Base-by-base conservation (phyloP, 1,140 invertebrate species). In the Homalodisca vitripennis region DNA sequence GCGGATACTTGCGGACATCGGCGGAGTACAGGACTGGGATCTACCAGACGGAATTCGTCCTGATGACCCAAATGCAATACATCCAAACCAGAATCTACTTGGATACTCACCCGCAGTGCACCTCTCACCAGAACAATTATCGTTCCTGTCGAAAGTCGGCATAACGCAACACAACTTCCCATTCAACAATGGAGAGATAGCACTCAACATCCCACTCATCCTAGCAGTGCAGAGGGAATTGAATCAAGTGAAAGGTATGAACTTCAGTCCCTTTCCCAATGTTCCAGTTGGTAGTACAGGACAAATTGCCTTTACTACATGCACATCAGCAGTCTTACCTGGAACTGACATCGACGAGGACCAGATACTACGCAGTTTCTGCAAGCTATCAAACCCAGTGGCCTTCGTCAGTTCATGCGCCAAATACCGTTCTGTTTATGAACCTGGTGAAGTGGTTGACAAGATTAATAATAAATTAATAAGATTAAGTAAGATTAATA, bases 131-230 rank as follows among this genome's bases (percentile, higher is more conserved):
- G 48, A 53, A 22, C 48, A 53, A 22, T 22, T 17, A 53, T 6
- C 48, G 48, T 53, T 22, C 48, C 48, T 53, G 48, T 53, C 48
- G 48, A 53, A 53, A 22, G 48, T 53, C 48, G 48, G 48, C 48
- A 53, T 53, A 12, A 53, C 48, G 48, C 48, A 53, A 12, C 6
- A 53, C 20, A 6, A 53, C 6, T 53, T 53, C 22, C 12, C 22
- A 22, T 53, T 53, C 48, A 12, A 53, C 20, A 53, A 53, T 53
- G 48, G 48, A 53, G 20, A 6, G 10, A 12, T 53, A 14, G 12
- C 48, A 14, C 22, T 53, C 3, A 53, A 53, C 48, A 53, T 53
- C 20, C 20, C 48, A 12, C 48, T 53, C 6, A 53, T 53, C 22
- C 48, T 53, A 12, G 48, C 48, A 53, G 48, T 53, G 6, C 48